phyloP scores from a whole-genome alignment of 2,888 invertebrate genomes.

The Diloba caeruleocephala region DNA sequence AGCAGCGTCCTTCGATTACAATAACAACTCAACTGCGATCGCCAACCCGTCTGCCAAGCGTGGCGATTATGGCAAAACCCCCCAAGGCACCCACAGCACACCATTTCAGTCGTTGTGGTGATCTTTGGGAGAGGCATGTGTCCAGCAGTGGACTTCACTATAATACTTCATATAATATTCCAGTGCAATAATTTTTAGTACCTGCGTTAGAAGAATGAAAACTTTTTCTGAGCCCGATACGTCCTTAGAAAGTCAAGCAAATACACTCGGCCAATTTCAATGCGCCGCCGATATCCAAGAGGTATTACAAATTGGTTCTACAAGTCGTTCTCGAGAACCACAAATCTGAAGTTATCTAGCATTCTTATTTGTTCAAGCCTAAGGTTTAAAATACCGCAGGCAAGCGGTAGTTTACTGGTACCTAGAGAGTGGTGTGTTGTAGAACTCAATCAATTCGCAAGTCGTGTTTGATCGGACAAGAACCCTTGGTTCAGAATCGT shows the following conservation, averaged over 20 bases:
- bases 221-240: slow-evolving; percentile 25
- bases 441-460: slow-evolving; percentile 80
- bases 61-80: no score
- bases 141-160: no score
- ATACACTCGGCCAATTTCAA: slow-evolving; percentile 76
- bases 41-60: no score
- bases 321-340: slow-evolving; percentile 14
- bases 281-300: slow-evolving; percentile 66
- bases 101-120: no score
- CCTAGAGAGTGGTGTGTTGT: slow-evolving; percentile 48
- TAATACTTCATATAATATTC: no score
- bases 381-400: slow-evolving; percentile 53
- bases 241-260: slow-evolving; percentile 69
- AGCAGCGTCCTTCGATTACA: no score
- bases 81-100: no score
- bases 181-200: slow-evolving; percentile 14
- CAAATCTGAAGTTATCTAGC: slow-evolving; percentile 10
- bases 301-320: slow-evolving; percentile 65
- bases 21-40: no score
- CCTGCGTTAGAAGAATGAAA: slow-evolving; percentile 3
- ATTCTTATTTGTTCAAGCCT: slow-evolving; percentile 40
- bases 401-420: slow-evolving; percentile 17
- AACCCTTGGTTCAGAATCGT: slow-evolving; percentile 58
- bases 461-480: slow-evolving; percentile 80
- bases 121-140: no score